Conservation (phyloP, 92 coral and sea anemone species). For the Micromussa lordhowensis region DNA sequence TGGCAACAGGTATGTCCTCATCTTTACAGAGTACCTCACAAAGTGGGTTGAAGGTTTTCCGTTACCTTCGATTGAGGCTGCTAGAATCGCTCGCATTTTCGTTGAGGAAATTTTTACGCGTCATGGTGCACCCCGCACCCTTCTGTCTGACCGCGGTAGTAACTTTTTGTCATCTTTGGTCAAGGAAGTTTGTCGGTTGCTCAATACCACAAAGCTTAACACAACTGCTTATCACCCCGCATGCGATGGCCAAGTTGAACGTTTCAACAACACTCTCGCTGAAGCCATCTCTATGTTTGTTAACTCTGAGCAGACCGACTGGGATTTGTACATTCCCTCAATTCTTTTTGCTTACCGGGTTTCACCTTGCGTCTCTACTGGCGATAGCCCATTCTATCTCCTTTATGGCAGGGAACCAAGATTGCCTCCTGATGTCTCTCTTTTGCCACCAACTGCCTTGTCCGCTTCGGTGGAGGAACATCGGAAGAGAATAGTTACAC, state of each 20-base stretch:
- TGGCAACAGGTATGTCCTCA: constrained; percentile 68
- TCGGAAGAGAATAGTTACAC: constrained; percentile 42
- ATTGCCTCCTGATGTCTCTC: constrained; percentile 21
- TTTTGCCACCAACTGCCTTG: constrained; percentile 31
- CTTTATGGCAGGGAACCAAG: constrained; percentile 38
- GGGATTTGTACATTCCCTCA: constrained; percentile 49
- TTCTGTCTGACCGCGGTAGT: constrained; percentile 60
- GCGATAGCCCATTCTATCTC: constrained; percentile 48
- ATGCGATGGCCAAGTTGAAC: constrained; percentile 52
- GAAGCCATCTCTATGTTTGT: constrained; percentile 52
- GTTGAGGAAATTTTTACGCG: constrained; percentile 44
- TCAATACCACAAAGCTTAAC: constrained; percentile 63
- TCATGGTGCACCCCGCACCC: constrained; percentile 59
- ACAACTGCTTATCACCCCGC: constrained; percentile 75
- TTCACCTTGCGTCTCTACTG: constrained; percentile 35
- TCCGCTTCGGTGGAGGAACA: constrained; percentile 42
- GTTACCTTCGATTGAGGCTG: constrained; percentile 35
- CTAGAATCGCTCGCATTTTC: constrained; percentile 10
- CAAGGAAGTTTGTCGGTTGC: constrained; percentile 58
- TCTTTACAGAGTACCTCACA: constrained; percentile 55
- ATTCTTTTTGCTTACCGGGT: constrained; percentile 45
- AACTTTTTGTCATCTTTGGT: constrained; percentile 57
- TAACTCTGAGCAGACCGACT: constrained; percentile 48
- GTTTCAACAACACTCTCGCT: constrained; percentile 47
- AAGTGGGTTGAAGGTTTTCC: constrained; percentile 56